These are phyloP conservation scores for Oscheius sp. DNA, from an alignment of 2,888 invertebrate species.

Conservation along the genomic window DNA sequence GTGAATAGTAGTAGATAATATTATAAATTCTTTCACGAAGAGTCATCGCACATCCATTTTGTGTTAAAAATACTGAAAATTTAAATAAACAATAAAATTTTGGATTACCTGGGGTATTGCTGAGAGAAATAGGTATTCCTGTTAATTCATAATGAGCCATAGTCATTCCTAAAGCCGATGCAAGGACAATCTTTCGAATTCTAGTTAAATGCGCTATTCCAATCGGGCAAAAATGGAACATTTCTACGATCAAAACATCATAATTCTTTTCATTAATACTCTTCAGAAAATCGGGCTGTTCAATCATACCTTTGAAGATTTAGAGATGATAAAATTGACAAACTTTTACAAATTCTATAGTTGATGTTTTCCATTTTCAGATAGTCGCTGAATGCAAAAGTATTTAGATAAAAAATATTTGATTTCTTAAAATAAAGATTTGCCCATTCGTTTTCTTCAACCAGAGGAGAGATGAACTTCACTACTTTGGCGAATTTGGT, in stretches of 20 bases:
- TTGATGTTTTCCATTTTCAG: conserved; percentile 32
- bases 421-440: conserved; percentile 27
- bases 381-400: conserved; percentile 32
- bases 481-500: too few relatives aligned
- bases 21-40: conserved; percentile 30
- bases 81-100: not conserved
- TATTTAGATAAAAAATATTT: conserved; percentile 29
- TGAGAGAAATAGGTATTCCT: conserved; percentile 19
- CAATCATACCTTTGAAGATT: conserved; percentile 26
- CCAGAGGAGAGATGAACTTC: too few relatives aligned
- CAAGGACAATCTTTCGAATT: conserved; percentile 31
- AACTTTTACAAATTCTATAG: conserved; percentile 31
- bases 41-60: conserved; percentile 23
- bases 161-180: conserved; percentile 36
- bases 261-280: conserved; percentile 4
- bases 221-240: conserved; percentile 38
- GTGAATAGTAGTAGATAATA: conserved; percentile 17
- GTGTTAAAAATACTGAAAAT: conserved; percentile 32
- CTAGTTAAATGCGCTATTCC: conserved; percentile 20
- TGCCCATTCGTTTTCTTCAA: conserved; percentile 12
- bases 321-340: not conserved
- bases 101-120: conserved; percentile 31
- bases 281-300: conserved; percentile 7
- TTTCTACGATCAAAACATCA: conserved; percentile 32
- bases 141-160: conserved; percentile 28